Base-by-base conservation (phyloP, 2,113 vertebrate genomes). In the Phaetusa simplex region DNA sequence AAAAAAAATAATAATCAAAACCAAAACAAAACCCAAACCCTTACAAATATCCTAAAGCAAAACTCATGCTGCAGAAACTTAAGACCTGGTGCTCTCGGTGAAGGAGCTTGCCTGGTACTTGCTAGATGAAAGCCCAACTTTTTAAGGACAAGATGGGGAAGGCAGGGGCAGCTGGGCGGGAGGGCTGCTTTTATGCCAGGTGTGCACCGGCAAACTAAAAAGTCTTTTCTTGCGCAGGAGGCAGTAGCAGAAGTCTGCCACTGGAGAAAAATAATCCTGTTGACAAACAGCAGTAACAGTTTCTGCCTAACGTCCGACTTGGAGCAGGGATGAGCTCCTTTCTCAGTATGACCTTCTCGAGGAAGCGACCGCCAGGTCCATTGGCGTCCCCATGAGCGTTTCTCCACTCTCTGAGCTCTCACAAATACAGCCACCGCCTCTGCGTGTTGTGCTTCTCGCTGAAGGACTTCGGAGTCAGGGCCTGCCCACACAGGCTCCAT, bases 331-430 rank as follows among this genome's bases (percentile, higher is more conserved):
- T 12, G 27, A 45, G 32, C 58, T 17, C 34, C 22, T 65, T n/a
- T n/a, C 55, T 61, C 36, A 2, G 23, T 8, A 11, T 0, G 1
- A 42, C 43, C 11, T 11, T 14, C 49, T 29, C 9, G 8, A 14
- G 42, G 56, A 43, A 50, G 67, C 2, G 2, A 17, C 49, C 2
- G 9, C 40, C 32, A 12, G 34, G 34, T 73, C 58, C 5, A 3
- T 19, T 4, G 11, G 36, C 36, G 34, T 49, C 43, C 34, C 13
- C 2, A 3, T 5, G 19, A 17, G n/a, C 5, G 4, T 8, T 5
- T 61, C 66, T 71, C 29, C 2, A 4, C 42, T 38, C 50, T 50
- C 26, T 2, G 4, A 30, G 40, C 20, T 20, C 42, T 56, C 34
- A 19, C 8, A 5, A 8, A 10, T 9, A 6, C n/a, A 38, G 53